phyloP scores from a whole-genome alignment of 2,113 vertebrate genomes.

The Rhegmatorhina hoffmannsi region DNA sequence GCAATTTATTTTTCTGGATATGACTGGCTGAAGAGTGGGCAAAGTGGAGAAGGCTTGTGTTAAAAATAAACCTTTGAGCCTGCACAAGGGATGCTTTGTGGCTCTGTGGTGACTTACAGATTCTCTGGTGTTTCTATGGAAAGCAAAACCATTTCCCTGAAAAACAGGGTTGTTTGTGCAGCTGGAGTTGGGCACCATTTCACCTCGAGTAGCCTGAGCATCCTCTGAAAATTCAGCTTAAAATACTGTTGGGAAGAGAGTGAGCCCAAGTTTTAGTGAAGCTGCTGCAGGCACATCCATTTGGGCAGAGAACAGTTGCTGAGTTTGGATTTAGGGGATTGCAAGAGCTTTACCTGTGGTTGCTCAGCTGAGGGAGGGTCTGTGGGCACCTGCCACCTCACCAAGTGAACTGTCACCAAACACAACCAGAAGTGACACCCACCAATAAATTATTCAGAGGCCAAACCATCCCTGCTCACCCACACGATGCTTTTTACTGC shows the following conservation, averaged over 20 bases:
- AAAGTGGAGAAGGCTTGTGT: background rate
- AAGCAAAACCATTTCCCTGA: background rate
- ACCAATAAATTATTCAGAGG: background rate
- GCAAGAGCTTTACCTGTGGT: fast-evolving
- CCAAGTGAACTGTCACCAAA: background rate
- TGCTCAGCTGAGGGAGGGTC: background rate
- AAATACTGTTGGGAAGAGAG: background rate
- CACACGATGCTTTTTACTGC: fast-evolving
- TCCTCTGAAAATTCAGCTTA: background rate
- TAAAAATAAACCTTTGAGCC: background rate
- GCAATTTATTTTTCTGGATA: background rate
- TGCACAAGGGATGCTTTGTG: background rate
- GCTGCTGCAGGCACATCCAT: fast-evolving
- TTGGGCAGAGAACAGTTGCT: background rate
- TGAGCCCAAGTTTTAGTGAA: fast-evolving
- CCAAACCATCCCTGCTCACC: background rate
- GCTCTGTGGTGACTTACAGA: background rate
- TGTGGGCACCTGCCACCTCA: background rate
- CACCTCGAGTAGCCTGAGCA: background rate
- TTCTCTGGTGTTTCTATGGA: background rate
- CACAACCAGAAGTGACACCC: background rate
- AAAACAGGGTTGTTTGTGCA: background rate
- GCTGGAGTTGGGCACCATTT: background rate
- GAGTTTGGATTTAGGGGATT: background rate
- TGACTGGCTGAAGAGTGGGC: background rate